Base-by-base conservation (phyloP, 2,113 vertebrate species). In the Panthera leo region DNA sequence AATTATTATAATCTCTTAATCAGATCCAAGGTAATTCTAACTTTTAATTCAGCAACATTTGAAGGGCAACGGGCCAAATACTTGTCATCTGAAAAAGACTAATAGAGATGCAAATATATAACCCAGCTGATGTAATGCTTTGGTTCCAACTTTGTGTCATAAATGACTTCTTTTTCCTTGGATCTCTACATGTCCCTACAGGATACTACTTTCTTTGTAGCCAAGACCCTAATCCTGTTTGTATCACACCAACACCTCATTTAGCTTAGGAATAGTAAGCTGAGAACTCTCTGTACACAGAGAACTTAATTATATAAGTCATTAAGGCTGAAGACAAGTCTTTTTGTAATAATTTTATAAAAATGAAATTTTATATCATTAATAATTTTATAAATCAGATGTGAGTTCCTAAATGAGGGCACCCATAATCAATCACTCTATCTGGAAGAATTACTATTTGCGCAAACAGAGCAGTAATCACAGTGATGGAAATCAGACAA, bases 1-100 rank as follows among this genome's bases (percentile, higher is more conserved):
- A 84, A 51, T 51, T 85, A 92, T 93, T 92, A 89, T 76, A 84
- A 96, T 89, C 68, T 84, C 76, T 58, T 93, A 68, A 83, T 96
- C 85, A 68, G 85, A 89, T 71, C 39, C 65, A 75, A 88, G 31
- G 61, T 78, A 93, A 89, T 93, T 96, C 85, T 93, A 58, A 93
- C 92, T 93, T 93, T 86, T 67, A 93, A 68, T 42, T 96, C 78
- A 93, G 75, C 29, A 45, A 93, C 7, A 15, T 75, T 76, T 36
- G 23, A 75, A 55, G 55, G 76, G 45, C 76, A 82, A 48, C 55
- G 78, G 76, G 68, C 65, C 45, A 92, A 83, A 83, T 36, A 70
- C 68, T 88, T 83, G 58, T 73, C 68, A 83, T 88, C 48, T 75
- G 55, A 18, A 84, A 75, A 75, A 67, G 76, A 93, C 70, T 93